Base-by-base conservation (phyloP, 2,888 invertebrate species). In the Ctena decussata region DNA sequence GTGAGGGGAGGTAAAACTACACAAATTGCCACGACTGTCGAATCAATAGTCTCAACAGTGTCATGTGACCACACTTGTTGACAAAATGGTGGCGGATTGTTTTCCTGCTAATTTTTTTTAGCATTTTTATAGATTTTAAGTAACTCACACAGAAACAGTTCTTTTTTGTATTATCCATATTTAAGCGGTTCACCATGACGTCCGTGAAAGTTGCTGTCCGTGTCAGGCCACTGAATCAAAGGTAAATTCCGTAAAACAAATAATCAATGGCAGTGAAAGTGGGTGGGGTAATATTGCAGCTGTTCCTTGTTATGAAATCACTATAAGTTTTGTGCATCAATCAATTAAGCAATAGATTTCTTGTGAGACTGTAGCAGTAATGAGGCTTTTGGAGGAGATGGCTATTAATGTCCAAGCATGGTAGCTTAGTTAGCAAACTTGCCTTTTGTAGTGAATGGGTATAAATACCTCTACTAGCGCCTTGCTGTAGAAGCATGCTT, bases 151-250 rank as follows among this genome's bases (percentile, higher is more conserved):
- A n/a, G 21, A 21, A 15, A 46, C 46, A 46, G 8, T 21, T 3
- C 46, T 12, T 3, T 15, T 15, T 46, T 46, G 18, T 21, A 21
- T 46, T 46, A 46, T 46, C 46, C 46, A 3, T 8, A 46, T 21
- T 3, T 46, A 21, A n/a, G 46, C 46, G 18, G 12, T 65, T 35
- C 53, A 91, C 74, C 60, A 98, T 98, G 98, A 98, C 98, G 95
- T 98, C 98, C 94, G 97, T 98, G 94, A 95, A 94, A 85, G 95
- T 95, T 60, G 95, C 95, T 41, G 95, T 95, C 24, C 91, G 95
- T 37, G 94, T 94, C 37, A 86, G 95, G 27, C 95, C 95, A 21
- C 81, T 94, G 18, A 94, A 94, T 81, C 91, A 92, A 77, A 93
- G 95, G 95, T 93, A 90, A 86, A 65, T 3, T 46, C 46, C 8